Conservation (phyloP, 2,113 vertebrate genomes). For the Oxyura jamaicensis region DNA sequence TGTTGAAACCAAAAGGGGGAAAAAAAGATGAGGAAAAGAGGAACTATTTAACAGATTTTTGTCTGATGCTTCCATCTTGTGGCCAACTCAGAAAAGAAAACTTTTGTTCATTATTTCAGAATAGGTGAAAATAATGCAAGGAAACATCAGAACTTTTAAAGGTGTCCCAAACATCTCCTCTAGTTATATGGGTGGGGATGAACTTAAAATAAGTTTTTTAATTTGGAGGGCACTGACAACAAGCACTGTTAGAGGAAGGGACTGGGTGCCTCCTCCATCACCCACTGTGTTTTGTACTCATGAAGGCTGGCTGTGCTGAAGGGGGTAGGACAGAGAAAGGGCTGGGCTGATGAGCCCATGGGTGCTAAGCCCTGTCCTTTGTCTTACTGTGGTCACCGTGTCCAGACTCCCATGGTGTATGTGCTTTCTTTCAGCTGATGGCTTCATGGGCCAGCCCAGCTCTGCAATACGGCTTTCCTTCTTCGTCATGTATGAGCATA, state of each 20-base stretch:
- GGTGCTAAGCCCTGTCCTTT: not conserved
- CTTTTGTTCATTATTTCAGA: not conserved
- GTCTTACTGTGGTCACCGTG: not conserved
- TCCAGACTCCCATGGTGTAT: rapidly evolving
- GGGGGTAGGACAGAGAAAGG: not conserved
- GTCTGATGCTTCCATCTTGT: conserved; percentile 81
- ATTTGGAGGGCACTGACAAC: not conserved
- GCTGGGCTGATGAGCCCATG: not conserved
- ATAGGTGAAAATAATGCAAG: not conserved
- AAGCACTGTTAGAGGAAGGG: not conserved
- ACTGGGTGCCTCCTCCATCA: not conserved
- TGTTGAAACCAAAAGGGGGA: not conserved
- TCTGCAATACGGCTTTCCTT: not conserved
- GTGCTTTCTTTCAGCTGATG: not conserved
- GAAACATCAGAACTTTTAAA: not conserved
- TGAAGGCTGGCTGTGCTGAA: rapidly evolving
- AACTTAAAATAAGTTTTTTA: not conserved
- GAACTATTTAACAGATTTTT: conserved; percentile 1
- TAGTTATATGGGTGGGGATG: not conserved
- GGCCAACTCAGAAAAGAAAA: conserved; percentile 40
- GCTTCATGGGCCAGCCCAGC: not conserved
- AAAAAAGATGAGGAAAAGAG: not conserved
- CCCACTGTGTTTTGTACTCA: not conserved
- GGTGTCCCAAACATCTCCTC: not conserved
- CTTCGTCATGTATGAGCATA: not conserved